Evolutionary conservation across 2,113 vertebrate species (phyloP).

Genomic region (Chaetops frenatus): DNA sequence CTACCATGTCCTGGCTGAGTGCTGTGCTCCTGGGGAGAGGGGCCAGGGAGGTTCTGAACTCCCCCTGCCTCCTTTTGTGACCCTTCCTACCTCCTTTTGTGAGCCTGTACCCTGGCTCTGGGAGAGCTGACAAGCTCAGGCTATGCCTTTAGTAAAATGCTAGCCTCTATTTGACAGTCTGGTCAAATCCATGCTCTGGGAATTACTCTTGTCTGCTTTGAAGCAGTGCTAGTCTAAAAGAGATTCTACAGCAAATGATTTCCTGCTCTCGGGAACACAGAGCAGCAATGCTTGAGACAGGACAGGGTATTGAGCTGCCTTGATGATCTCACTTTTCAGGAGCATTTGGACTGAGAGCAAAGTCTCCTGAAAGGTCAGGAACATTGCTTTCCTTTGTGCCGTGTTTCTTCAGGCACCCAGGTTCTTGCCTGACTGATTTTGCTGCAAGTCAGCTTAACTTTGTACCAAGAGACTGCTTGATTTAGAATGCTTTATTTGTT

Average conservation of each 20-base stretch:
- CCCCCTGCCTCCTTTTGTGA: neutral
- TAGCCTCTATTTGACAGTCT: neutral
- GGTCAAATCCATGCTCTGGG: neutral
- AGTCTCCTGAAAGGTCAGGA: neutral
- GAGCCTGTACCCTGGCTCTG: neutral
- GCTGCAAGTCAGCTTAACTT: neutral
- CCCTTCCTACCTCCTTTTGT: neutral
- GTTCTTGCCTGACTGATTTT: neutral
- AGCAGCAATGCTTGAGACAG: neutral
- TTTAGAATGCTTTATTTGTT: neutral
- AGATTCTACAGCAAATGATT: neutral
- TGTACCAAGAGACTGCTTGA: neutral
- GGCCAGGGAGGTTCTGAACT: neutral
- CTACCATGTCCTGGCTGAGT: neutral
- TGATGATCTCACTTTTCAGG: neutral
- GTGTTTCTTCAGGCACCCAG: neutral
- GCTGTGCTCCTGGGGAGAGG: neutral
- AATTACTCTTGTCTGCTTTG: neutral
- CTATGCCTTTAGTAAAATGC: neutral
- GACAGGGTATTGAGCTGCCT: neutral
- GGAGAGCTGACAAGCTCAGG: neutral
- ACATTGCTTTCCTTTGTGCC: neutral
- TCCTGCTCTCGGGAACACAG: neutral
- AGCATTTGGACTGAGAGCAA: neutral
- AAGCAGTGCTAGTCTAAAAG: neutral